These are phyloP conservation scores for Albula glossodonta DNA, from an alignment of 2,113 vertebrate genomes.

Conservation along the genomic window DNA sequence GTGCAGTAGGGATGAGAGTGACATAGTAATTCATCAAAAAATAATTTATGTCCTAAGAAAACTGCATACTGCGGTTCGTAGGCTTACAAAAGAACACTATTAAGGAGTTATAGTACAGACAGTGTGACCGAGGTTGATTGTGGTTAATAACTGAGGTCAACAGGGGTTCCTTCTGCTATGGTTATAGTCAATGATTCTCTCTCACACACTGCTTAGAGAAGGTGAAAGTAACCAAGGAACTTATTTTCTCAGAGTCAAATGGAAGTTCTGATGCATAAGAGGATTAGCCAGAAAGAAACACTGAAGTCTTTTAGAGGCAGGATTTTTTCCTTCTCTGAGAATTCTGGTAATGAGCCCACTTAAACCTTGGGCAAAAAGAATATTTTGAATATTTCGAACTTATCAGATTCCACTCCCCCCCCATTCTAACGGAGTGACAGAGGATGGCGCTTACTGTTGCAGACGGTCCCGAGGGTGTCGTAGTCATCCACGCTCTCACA, in stretches of 20 bases:
- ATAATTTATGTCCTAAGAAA: too few relatives aligned
- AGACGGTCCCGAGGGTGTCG: slow-evolving; percentile 87
- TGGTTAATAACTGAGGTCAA: background rate
- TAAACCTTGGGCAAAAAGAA: background rate
- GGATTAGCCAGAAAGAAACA: background rate
- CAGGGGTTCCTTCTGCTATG: background rate
- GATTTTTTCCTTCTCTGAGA: background rate
- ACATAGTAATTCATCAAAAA: too few relatives aligned
- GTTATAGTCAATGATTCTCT: background rate
- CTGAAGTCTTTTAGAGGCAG: background rate
- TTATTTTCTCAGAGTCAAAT: slow-evolving; percentile 2
- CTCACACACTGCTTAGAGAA: background rate
- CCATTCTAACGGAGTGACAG: too few relatives aligned
- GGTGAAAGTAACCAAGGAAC: background rate
- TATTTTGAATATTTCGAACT: too few relatives aligned
- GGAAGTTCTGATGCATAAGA: slow-evolving; percentile 1
- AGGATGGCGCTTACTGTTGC: slow-evolving; percentile 85
- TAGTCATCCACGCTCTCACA: slow-evolving; percentile 91
- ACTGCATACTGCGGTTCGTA: too few relatives aligned
- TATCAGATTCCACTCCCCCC: too few relatives aligned
- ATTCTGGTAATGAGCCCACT: background rate
- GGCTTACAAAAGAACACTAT: too few relatives aligned
- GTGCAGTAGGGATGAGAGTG: too few relatives aligned
- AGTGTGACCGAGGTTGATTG: background rate
- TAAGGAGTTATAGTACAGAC: too few relatives aligned